A percentile compares a stretch with the other conserved stretches of the same genome.
Evolutionary conservation across 2,113 vertebrate genomes (phyloP).

Genomic region (Lepus europaeus): DNA sequence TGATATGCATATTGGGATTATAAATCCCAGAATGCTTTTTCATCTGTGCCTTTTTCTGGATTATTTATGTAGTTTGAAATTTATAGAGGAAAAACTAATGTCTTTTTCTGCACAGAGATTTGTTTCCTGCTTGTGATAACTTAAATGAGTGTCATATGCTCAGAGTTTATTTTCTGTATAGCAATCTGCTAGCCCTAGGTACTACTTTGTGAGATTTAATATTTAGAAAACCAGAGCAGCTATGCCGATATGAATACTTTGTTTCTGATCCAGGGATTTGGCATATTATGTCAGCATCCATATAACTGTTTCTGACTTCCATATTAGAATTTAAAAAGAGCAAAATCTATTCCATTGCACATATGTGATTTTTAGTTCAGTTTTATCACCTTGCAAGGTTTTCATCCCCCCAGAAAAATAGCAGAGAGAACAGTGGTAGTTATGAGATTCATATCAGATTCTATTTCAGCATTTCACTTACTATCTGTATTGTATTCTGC

Average conservation of each 20-base stretch:
- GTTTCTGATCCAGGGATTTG: not conserved
- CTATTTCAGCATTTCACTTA: not conserved
- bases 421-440: not conserved
- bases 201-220: not conserved
- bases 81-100: not conserved
- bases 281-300: not conserved
- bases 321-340: not conserved
- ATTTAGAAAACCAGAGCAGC: not conserved
- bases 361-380: not conserved
- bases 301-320: not conserved
- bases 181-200: not conserved
- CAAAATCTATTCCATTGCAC: not conserved
- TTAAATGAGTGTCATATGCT: not conserved
- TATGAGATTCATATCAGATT: not conserved
- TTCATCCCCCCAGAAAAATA: not conserved
- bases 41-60: not conserved
- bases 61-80: not conserved
- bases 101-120: not conserved
- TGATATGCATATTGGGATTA: not conserved
- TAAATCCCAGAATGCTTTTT: not conserved
- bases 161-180: not conserved
- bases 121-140: not conserved
- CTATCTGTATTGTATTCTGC: not conserved
- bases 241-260: not conserved
- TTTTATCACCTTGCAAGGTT: not conserved